Evolutionary conservation across 2,888 invertebrate species (phyloP), one percentile per base, ranked within the genome.

Genomic region (Napeogenes sylphis): DNA sequence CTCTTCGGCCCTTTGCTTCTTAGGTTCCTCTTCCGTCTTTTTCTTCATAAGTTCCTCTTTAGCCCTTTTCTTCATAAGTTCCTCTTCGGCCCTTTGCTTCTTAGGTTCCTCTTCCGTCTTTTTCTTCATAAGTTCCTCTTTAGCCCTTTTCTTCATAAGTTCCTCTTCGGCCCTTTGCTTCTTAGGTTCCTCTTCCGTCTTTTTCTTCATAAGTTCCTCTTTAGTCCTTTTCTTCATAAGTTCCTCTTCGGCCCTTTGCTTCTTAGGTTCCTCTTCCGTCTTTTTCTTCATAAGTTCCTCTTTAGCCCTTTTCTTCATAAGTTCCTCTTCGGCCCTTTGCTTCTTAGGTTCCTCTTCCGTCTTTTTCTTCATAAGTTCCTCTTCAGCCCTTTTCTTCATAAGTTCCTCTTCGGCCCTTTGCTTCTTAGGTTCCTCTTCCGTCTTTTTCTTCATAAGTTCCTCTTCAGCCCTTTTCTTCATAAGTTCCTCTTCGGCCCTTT

Each of bases 291-390:
- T 21, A 21, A 21, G 21, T 21, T 21, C 1, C 21, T 55, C 56
- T 21, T 63, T 21, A 30, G 30, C 13, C 1, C 21, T 21, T 21
- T 21, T 21, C 38, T 21, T 55, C 53, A 54, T 56, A 10, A 51
- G 21, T 30, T 70, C 45, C 59, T 55, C 59, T 45, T 42, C 30
- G 10, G 5, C 62, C 65, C 12, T 59, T 32, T 59, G 63, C 59
- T 13, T 6, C 51, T 35, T n/a, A n/a, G n/a, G n/a, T n/a, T n/a
- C n/a, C n/a, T n/a, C n/a, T n/a, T n/a, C n/a, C n/a, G n/a, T n/a
- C n/a, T n/a, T n/a, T 21, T 21, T 21, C 21, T 21, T 21, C 21
- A 21, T 21, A 1, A 21, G 21, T 21, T 21, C 21, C 21, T n/a
- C n/a, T n/a, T n/a, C n/a, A n/a, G n/a, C n/a, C n/a, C n/a, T n/a